Base-by-base conservation (phyloP, 2,797 vertebrate genomes). In the Loris lydekkerianus region DNA sequence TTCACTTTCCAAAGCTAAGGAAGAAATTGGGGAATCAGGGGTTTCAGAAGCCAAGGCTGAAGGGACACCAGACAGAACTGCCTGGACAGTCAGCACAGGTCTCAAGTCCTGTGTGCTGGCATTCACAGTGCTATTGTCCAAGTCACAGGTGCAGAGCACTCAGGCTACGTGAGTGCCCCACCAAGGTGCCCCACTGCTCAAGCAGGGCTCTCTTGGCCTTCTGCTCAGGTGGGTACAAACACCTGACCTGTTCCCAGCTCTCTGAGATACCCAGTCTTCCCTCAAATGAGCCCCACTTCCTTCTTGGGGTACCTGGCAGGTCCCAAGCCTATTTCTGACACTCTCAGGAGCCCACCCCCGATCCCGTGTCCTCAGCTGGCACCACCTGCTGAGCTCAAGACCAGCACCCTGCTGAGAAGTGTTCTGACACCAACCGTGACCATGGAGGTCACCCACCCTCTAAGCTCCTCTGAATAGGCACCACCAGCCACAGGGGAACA, bases 1-100 rank as follows among this genome's bases (percentile, higher is more conserved):
- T 99, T 99, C 89, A 99, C 99, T 97, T 99, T 99, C 99, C 99
- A 99, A 6, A 99, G 98, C 99, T 99, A 96, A 10, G 58, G 92
- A 15, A 23, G 43, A 94, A 63, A 63, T 8, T 21, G 4, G 29
- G 60, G 86, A 60, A 1, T 1, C 6, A 3, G 0, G 21, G 37
- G 49, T 0, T 2, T 25, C 14, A 76, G 0, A 65, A n/a, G 25
- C 21, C 3, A 29, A 84, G 58, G 77, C 61, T 23, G 85, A 53
- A 53, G 5, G 72, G 27, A 5, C 1, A 17, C 83, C 10, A 2
- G 20, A 4, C 40, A 1, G 20, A 25, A 13, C 14, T 0, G 9
- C 46, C n/a, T 0, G 3, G 14, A 31, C 4, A 18, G 58, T 3
- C 5, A 49, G 0, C 49, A 8, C 10, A 8, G 40, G 49, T 60